Percentiles rank a stretch among this genome's conserved stretches.
Evolutionary conservation across 1,140 invertebrate genomes (phyloP).

Genomic region (Macrobrachium rosenbergii): DNA sequence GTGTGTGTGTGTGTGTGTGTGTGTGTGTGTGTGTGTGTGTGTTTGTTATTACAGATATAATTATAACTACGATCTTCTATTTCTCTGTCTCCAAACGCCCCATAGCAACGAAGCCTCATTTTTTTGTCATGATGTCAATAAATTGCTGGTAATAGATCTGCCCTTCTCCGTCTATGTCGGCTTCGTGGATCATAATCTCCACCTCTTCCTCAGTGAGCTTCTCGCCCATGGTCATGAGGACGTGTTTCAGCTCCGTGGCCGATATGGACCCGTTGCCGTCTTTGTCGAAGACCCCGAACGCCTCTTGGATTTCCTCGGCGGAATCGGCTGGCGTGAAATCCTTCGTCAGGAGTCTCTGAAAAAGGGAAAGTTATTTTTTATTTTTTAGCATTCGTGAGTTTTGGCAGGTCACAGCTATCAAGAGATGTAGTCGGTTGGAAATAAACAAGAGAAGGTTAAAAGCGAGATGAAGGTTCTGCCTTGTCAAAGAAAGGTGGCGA

Average conservation of each 20-base stretch:
- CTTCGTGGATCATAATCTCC: constrained; percentile 98
- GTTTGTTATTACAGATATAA: no score
- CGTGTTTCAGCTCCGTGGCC: constrained; percentile 64
- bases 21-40: no score
- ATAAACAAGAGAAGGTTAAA: not conserved
- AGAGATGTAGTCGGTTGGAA: no score
- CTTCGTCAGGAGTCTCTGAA: constrained; percentile 36
- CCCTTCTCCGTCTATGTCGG: constrained; percentile 98
- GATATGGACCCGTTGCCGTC: constrained; percentile 72
- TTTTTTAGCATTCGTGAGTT: no score
- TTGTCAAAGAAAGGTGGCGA: not conserved
- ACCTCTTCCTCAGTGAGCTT: constrained; percentile 66
- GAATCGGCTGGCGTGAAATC: constrained; percentile 65
- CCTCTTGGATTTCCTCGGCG: constrained; percentile 75
- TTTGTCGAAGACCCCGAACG: constrained; percentile 75
- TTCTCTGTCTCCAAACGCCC: not conserved
- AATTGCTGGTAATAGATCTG: constrained; percentile 94
- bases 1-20: no score
- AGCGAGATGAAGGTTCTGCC: not conserved
- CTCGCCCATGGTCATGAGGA: constrained; percentile 66
- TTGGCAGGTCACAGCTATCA: no score
- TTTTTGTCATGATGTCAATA: constrained; percentile 61
- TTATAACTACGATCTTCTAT: not conserved
- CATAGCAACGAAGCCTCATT: not conserved
- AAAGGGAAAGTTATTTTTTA: not conserved